A percentile compares a stretch with the other conserved stretches of the same genome.
Conservation (phyloP, 2,797 vertebrate species). For the Hylomyscus alleni region DNA sequence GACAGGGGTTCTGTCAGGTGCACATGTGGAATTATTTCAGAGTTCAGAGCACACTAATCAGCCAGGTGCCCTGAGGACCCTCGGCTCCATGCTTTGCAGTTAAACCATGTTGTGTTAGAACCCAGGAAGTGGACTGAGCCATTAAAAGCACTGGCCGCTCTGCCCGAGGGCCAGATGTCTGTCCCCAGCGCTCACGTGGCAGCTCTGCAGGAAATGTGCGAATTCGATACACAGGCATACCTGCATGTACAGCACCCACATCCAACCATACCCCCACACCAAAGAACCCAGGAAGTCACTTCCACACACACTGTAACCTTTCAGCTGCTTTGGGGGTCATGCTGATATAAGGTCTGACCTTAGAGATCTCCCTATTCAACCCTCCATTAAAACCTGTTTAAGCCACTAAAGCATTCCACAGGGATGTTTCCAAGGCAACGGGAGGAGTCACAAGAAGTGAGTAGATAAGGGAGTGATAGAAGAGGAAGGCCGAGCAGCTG, state of each 20-base stretch:
- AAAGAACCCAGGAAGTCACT: background rate
- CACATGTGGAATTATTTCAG: background rate
- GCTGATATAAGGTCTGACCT: background rate
- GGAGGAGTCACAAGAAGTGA: background rate
- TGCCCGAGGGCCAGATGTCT: background rate
- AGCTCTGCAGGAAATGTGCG: background rate
- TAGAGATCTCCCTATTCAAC: background rate
- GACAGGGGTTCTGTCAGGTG: background rate
- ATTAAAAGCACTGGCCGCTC: background rate
- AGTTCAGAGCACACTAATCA: background rate
- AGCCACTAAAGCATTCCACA: background rate
- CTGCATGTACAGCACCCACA: background rate
- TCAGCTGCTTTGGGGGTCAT: slow-evolving; percentile 37
- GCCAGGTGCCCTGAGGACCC: background rate
- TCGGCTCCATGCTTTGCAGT: background rate
- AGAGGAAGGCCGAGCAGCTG: background rate
- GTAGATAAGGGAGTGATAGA: background rate
- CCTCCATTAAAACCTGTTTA: background rate
- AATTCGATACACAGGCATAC: background rate
- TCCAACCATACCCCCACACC: background rate
- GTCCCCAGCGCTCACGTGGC: background rate
- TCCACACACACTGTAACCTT: background rate
- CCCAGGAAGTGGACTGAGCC: background rate
- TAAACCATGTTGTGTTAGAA: background rate
- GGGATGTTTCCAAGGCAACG: slow-evolving; percentile 52